Evolutionary conservation across 2,797 vertebrate genomes (phyloP).

Genomic region (Lacerta viridis): DNA sequence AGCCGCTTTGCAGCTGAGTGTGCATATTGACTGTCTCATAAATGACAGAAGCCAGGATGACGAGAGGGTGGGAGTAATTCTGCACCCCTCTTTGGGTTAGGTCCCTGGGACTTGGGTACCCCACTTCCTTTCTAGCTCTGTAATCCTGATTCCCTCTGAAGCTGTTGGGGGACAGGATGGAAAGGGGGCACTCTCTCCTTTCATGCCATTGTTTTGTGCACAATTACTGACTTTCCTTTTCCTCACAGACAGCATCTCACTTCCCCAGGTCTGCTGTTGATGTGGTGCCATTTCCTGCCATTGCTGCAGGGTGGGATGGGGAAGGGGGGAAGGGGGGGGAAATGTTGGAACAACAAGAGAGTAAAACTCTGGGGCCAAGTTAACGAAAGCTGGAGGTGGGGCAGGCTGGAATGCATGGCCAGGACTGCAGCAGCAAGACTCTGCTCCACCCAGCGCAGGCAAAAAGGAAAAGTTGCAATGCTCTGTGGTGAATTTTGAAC

Average conservation of each 20-base stretch:
- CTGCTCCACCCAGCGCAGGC: background rate
- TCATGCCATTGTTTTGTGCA: slow-evolving; percentile 42
- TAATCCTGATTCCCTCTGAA: slow-evolving; percentile 8
- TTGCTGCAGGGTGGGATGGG: slow-evolving; percentile 11
- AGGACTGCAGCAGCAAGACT: background rate
- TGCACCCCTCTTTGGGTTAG: background rate
- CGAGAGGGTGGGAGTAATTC: background rate
- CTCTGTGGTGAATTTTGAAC: background rate
- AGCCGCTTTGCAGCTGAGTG: background rate
- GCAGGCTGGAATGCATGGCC: background rate
- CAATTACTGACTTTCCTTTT: slow-evolving; percentile 44
- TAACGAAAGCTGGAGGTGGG: background rate
- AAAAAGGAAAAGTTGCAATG: background rate
- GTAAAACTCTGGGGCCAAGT: background rate
- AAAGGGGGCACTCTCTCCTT: slow-evolving; percentile 7
- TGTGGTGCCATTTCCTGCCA: slow-evolving; percentile 44
- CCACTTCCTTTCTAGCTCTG: slow-evolving; percentile 15
- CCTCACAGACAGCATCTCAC: slow-evolving; percentile 48
- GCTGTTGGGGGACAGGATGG: background rate
- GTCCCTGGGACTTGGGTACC: slow-evolving; percentile 12
- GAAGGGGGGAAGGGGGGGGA: background rate
- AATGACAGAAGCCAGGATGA: background rate
- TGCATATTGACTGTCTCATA: background rate
- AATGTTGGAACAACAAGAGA: slow-evolving; percentile 22
- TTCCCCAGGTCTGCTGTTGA: slow-evolving; percentile 36